Base-by-base conservation (phyloP, 2,888 invertebrate genomes). In the Pharmacophagus antenor region DNA sequence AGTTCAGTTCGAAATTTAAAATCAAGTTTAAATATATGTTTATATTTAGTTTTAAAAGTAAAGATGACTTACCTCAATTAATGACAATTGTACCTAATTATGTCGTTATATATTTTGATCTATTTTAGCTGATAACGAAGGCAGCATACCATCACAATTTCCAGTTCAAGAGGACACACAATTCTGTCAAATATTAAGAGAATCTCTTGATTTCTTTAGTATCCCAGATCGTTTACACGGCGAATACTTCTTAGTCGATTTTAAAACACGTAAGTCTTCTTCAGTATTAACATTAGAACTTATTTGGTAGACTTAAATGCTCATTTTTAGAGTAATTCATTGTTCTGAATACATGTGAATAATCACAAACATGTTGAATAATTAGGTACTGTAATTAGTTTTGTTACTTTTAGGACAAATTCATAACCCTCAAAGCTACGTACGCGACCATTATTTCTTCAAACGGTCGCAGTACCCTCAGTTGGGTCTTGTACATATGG, bases 341-440 rank as follows among this genome's bases (percentile, higher is more conserved):
- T n/a, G n/a, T 27, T 27, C 27, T 27, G 8, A 0, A 8, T 8
- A 27, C 1, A 27, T 27, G 27, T 27, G 12, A 27, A 27, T 12
- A 8, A 27, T 27, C 8, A 7, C 10, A 15, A 31, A 31, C 2
- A 31, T 31, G n/a, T 31, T 31, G 31, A 12, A 12, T 15, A 31
- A 2, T 10, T 3, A 12, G 23, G 3, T 10, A 17, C 3, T 18
- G 17, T 23, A 25, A 25, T 12, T 18, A n/a, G n/a, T n/a, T n/a
- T n/a, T n/a, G n/a, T n/a, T n/a, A n/a, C n/a, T n/a, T n/a, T n/a
- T 81, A 99, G 99, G 96, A 84, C 97, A 98, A 93, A 98, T 99
- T 74, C 97, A 99, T 78, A 98, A 98, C 82, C 95, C 98, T 0
- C 95, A 95, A 66, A 95, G 97, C 61, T 99, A 98, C 82, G 99